phyloP scores from a whole-genome alignment of 2,113 vertebrate species.

The Propithecus coquereli region DNA sequence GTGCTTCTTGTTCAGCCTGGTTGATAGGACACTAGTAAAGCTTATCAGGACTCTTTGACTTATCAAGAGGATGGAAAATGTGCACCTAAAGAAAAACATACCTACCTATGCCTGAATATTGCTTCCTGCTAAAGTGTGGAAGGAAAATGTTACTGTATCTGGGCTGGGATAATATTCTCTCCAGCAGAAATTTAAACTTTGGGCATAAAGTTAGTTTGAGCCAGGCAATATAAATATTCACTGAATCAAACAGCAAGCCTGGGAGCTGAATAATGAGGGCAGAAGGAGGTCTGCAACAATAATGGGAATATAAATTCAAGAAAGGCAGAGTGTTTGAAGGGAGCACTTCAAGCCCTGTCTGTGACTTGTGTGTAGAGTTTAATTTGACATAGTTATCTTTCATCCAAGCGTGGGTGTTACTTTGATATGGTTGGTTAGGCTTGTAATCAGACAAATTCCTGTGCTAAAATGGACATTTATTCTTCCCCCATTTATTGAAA shows the following conservation, averaged over 20 bases:
- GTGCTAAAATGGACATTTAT: constrained; percentile 45
- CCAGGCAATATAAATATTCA: constrained; percentile 4
- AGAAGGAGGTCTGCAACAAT: background rate
- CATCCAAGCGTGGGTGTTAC: constrained; percentile 67
- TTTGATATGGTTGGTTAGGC: constrained; percentile 71
- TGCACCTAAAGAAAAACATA: background rate
- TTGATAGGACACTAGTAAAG: background rate
- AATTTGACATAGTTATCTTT: constrained; percentile 70
- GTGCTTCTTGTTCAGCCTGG: background rate
- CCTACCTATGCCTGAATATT: background rate
- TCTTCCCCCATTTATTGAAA: constrained; percentile 59
- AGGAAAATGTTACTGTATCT: background rate
- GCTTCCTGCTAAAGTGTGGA: background rate
- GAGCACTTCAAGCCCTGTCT: constrained; percentile 38
- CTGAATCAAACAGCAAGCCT: background rate
- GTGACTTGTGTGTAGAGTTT: constrained; percentile 46
- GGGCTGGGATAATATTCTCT: background rate
- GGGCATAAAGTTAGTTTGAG: background rate
- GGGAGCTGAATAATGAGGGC: constrained; percentile 16
- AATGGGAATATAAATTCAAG: constrained; percentile 61
- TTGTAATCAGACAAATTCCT: constrained; percentile 75
- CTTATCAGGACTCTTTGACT: background rate
- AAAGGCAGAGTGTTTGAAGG: constrained; percentile 30
- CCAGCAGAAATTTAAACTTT: constrained; percentile 22
- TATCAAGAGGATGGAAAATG: background rate